Base-by-base conservation (phyloP, 2,888 invertebrate species). In the Lasiommata megera region DNA sequence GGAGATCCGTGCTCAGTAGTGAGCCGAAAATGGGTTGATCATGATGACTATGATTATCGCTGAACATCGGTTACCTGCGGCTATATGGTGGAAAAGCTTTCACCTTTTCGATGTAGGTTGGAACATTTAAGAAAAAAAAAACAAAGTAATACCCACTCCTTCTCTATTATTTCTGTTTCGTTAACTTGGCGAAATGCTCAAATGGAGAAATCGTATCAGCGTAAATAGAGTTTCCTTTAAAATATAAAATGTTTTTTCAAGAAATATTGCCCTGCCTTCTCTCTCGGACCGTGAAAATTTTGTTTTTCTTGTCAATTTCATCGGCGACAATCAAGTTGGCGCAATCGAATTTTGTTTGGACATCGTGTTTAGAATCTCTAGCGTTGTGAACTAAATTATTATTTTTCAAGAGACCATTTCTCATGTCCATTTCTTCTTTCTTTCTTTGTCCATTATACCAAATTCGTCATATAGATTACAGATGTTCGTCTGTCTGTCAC, bases 241-340 rank as follows among this genome's bases (percentile, higher is more conserved):
- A 34, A 34, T 5, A 34, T 34, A 34, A 51, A 31, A 34, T 37
- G 28, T 54, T 37, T 37, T 43, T 36, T 47, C 34, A 34, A 41
- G n/a, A 36, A 52, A 52, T 53, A 58, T 29, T 41, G 44, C 40
- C 37, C 31, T 11, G 29, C 29, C 47, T 41, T 62, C 47, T 23
- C 34, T 16, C 29, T 31, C 46, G 46, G 11, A 37, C 14, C 46
- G 36, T 54, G 44, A 18, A 44, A 55, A 58, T 64, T 56, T 53
- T 57, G 60, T 60, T 56, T 59, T 56, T 61, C 60, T 57, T 51
- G 54, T 58, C 53, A 56, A 56, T 56, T 59, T 59, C 56, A 59
- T 59, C 50, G 59, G 53, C 44, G 46, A 59, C 59, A 62, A 62
- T 62, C 61, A 54, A 59, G 60, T 62, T 52, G 54, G 54, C 54